Evolutionary conservation across 2,888 invertebrate genomes (phyloP).

Genomic region (Meta bourneti): DNA sequence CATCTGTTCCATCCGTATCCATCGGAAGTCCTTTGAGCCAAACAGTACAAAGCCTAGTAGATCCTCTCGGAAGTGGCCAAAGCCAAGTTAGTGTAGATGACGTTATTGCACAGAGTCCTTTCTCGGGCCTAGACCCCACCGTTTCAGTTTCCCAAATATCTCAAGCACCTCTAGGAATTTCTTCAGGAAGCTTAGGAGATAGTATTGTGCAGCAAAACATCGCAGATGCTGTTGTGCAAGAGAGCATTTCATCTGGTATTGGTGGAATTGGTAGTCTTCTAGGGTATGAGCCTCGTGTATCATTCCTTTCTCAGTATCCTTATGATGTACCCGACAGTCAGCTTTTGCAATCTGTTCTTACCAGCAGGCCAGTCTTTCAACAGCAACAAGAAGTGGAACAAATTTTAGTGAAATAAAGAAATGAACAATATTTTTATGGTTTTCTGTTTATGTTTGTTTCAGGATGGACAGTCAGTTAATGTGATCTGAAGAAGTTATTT

Average conservation of each 20-base stretch:
- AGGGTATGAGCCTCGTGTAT: conserved; percentile 49
- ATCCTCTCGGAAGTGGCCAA: conserved; percentile 45
- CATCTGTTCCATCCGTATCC: not conserved
- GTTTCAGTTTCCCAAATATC: conserved; percentile 42
- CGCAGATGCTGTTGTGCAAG: conserved; percentile 57
- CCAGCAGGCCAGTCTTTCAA: conserved; percentile 57
- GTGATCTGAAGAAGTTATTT: conserved; percentile 53
- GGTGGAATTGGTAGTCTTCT: conserved; percentile 9
- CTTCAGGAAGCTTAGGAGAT: not conserved
- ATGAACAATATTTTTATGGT: conserved; percentile 48
- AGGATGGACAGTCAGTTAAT: conserved; percentile 66
- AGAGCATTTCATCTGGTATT: conserved; percentile 42
- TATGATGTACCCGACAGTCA: conserved; percentile 51
- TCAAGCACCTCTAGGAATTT: not conserved
- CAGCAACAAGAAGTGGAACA: conserved; percentile 67
- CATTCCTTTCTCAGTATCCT: conserved; percentile 66
- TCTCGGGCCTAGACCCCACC: conserved; percentile 8
- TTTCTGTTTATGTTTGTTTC: conserved; percentile 23
- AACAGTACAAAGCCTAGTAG: conserved; percentile 1
- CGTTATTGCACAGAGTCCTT: not conserved
- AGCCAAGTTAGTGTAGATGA: conserved; percentile 36
- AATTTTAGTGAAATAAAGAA: conserved; percentile 63
- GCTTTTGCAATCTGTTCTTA: conserved; percentile 42
- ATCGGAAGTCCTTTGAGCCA: conserved; percentile 36
- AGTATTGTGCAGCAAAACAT: conserved; percentile 53